Base-by-base conservation (phyloP, 1,140 invertebrate genomes). In the Heliconius eleuchia region DNA sequence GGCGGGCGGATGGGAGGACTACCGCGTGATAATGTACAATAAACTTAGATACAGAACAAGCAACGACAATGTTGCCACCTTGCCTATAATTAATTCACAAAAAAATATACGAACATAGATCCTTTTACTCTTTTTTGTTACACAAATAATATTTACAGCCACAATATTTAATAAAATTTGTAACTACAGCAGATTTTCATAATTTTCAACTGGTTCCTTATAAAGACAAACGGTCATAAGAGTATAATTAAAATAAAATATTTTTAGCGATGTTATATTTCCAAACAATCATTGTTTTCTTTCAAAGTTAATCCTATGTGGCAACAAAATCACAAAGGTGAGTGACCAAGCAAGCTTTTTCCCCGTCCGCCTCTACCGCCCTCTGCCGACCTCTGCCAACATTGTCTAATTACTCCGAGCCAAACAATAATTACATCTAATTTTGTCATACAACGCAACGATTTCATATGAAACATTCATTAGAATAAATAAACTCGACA, bases 391-490 rank as follows among this genome's bases (percentile, higher is more conserved):
- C 85, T 86, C 81, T 86, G 85, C 84, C 84, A 87, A 88, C 71
- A 78, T 86, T 87, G 85, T 84, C 86, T 89, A 89, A 80, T 85
- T 89, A 89, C 87, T 85, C 81, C 87, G 84, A 91, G 87, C 90
- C 88, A 85, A 91, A 89, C 86, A 87, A 86, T 85, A 82, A 88
- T 88, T 86, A 89, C 77, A 73, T 78, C 87, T 90, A 92, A 87
- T 86, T 85, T 84, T 73, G 74, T 85, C 81, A 76, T 89, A 83
- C 82, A 89, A 84, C 82, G 86, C 77, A 73, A 86, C 79, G 83
- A 83, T 82, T 83, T 77, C 75, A 82, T 82, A 72, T 81, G 71
- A 50, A 39, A 50, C 77, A 55, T 81, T 66, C 27, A 75, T 72
- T 81, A 55, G 34, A 82, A 85, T 79, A 80, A 80, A 82, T 80